These are phyloP conservation scores for Ornithorhynchus anatinus DNA, from an alignment of 2,113 vertebrate genomes.

Conservation along the genomic window DNA sequence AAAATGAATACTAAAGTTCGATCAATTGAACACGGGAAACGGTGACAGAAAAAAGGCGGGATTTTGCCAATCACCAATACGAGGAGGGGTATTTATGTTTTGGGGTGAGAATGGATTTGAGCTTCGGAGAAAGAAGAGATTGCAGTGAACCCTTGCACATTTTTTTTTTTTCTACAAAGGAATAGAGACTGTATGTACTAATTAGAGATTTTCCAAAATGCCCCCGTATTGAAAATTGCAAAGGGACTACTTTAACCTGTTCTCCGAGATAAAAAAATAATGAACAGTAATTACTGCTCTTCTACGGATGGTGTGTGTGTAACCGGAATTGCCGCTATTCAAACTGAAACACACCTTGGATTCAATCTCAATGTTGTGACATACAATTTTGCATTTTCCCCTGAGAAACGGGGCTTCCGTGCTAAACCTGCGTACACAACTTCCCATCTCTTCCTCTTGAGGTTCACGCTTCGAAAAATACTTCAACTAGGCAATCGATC, in stretches of 20 bases:
- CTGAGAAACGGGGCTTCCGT: neutral
- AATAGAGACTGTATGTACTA: slow-evolving; percentile 53
- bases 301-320: slow-evolving; percentile 13
- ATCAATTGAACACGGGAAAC: slow-evolving; percentile 36
- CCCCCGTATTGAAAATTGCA: slow-evolving; percentile 53
- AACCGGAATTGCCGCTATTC: neutral
- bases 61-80: slow-evolving; percentile 53
- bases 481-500: no score
- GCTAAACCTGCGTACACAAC: neutral
- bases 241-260: slow-evolving; percentile 60
- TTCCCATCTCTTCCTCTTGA: no score
- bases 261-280: slow-evolving; percentile 64
- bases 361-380: neutral
- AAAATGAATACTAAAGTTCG: no score
- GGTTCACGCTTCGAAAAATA: no score
- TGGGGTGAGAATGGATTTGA: slow-evolving; percentile 63
- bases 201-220: slow-evolving; percentile 56
- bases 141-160: slow-evolving; percentile 54
- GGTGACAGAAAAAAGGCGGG: slow-evolving; percentile 33
- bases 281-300: slow-evolving; percentile 53
- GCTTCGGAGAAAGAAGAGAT: slow-evolving; percentile 47
- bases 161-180: slow-evolving; percentile 61
- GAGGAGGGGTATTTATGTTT: slow-evolving; percentile 64
- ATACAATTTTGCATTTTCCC: neutral
- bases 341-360: neutral